phyloP scores from a whole-genome alignment of 1,140 invertebrate genomes.

The Brachionus sp. region DNA sequence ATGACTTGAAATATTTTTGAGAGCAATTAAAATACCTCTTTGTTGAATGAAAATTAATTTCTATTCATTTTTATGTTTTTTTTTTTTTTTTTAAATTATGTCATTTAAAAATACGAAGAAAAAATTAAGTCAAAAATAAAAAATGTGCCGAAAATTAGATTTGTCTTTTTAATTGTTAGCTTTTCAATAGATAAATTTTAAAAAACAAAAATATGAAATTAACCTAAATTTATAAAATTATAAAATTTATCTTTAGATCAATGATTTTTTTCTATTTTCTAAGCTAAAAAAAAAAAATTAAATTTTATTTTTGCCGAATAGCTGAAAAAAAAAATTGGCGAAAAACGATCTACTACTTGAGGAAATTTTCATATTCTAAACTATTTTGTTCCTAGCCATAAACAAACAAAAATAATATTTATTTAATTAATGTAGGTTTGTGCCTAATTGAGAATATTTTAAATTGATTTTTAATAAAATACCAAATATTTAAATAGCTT shows the following conservation, averaged over 20 bases:
- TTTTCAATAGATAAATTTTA: too few species aligned
- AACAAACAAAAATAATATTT: background rate
- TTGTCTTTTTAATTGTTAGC: too few species aligned
- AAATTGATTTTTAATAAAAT: conserved; percentile 13
- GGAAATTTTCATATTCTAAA: background rate
- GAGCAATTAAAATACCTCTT: background rate
- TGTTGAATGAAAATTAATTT: background rate
- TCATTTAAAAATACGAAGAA: too few species aligned
- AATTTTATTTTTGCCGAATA: background rate
- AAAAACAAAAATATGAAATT: too few species aligned
- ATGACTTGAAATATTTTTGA: background rate
- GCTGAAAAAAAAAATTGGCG: background rate
- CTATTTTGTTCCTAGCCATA: background rate
- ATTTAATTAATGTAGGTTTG: background rate
- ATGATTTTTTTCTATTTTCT: too few species aligned
- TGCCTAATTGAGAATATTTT: background rate
- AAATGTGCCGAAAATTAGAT: too few species aligned
- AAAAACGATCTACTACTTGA: background rate
- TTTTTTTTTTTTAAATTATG: background rate
- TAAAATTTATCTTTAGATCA: too few species aligned
- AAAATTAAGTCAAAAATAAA: background rate
- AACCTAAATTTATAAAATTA: too few species aligned
- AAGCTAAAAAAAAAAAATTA: too few species aligned
- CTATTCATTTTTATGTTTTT: too few species aligned
- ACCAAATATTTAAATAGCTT: background rate